These are phyloP conservation scores for Candoia aspera DNA, from an alignment of 2,113 vertebrate species.

Conservation along the genomic window DNA sequence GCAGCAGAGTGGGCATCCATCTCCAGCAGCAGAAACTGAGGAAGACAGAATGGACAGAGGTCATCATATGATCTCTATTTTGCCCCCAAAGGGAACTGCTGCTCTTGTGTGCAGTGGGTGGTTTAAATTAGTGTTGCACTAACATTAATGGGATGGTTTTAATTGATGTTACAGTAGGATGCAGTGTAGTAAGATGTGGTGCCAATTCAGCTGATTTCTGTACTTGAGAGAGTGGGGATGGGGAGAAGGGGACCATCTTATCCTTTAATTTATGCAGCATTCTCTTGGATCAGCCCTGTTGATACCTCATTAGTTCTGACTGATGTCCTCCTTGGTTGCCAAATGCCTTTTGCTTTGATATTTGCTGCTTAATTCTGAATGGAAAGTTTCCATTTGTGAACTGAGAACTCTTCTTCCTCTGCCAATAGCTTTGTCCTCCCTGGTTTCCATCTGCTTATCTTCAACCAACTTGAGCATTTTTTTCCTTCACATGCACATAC, in stretches of 20 bases:
- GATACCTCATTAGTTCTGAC: neutral
- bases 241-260: neutral
- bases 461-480: slow-evolving; percentile 6
- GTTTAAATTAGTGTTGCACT: neutral
- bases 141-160: neutral
- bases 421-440: neutral
- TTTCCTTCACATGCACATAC: neutral
- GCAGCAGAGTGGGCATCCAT: neutral
- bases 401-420: neutral
- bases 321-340: neutral
- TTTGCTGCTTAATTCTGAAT: neutral
- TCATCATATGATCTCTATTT: neutral
- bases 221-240: neutral
- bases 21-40: neutral
- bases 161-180: neutral
- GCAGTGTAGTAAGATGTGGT: neutral
- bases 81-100: neutral
- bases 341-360: neutral
- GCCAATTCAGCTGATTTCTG: neutral
- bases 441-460: slow-evolving; percentile 19
- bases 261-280: no score
- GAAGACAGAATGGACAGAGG: neutral
- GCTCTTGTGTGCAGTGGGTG: neutral
- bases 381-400: neutral
- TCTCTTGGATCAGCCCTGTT: neutral